Evolutionary conservation across 2,797 vertebrate species (phyloP), one percentile per base, ranked within the genome.

Genomic region (Alauda arvensis): DNA sequence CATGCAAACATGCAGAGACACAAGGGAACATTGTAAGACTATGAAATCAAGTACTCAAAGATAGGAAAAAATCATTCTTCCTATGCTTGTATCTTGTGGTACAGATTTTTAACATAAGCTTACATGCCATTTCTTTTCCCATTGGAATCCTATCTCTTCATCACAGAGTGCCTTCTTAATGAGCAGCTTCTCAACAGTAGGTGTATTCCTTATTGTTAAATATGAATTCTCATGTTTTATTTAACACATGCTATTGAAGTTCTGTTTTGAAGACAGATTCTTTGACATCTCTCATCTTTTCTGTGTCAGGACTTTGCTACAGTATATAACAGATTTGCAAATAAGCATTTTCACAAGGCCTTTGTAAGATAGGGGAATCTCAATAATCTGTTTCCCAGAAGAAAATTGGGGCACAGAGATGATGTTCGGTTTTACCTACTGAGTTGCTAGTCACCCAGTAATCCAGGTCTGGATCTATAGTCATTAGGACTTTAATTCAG

Each of bases 211-310:
- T 28, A 56, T 63, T 85, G 71, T 88, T 79, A 83, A 92, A 61
- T 59, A 71, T 29, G 51, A 84, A 68, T 77, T 82, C 60, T 87
- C 29, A 69, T 92, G 69, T 93, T 93, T 93, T 89, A 92, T 91
- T 93, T 92, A 94, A 67, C 24, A 71, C 18, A 12, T 14, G 10
- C 46, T 81, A 59, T 61, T 92, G 68, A 88, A 81, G 55, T 82
- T 89, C 61, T 68, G 18, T 75, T 90, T 89, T 75, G 81, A 91
- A 92, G 81, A 65, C 40, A 52, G 45, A 51, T 70, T 67, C 53
- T 90, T 69, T 88, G 86, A 79, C 65, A 43, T 56, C 28, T 83
- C 63, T 89, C 43, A 34, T 85, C 31, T 79, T 87, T 82, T 83
- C 66, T 84, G 48, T 80, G 72, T 45, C 81, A 71, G 29, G 82